Evolutionary conservation across 2,888 invertebrate genomes (phyloP).

Genomic region (Xestia ashworthii): DNA sequence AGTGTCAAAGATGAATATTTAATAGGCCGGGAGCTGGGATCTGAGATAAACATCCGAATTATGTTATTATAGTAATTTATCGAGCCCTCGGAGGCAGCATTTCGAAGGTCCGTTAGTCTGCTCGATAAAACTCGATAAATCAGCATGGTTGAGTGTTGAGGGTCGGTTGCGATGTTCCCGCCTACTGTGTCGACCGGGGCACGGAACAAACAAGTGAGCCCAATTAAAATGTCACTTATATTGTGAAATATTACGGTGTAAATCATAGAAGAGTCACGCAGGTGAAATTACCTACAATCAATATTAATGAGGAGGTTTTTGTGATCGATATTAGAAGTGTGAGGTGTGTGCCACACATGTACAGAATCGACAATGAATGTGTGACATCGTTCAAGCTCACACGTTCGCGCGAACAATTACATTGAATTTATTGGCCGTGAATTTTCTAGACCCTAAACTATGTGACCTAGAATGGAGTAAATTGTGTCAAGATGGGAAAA

Average conservation of each 20-base stretch:
- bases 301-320: conserved; percentile 69
- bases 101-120: conserved; percentile 51
- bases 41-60: conserved; percentile 53
- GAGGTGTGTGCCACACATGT: conserved; percentile 51
- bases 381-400: conserved; percentile 51
- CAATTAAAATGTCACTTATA: conserved; percentile 69
- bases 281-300: conserved; percentile 62
- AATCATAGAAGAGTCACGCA: conserved; percentile 69
- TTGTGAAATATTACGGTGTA: conserved; percentile 67
- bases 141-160: conserved; percentile 45
- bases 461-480: conserved; percentile 53
- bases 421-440: conserved; percentile 61
- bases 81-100: conserved; percentile 48
- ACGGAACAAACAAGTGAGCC: conserved; percentile 59
- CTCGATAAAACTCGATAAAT: conserved; percentile 62
- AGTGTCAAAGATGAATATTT: conserved; percentile 62
- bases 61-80: conserved; percentile 67
- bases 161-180: conserved; percentile 40
- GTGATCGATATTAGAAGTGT: conserved; percentile 38
- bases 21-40: conserved; percentile 39
- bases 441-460: conserved; percentile 55
- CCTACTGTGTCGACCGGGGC: conserved; percentile 49
- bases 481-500: conserved; percentile 48
- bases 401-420: conserved; percentile 55
- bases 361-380: conserved; percentile 48